A percentile compares a stretch with the other conserved stretches of the same genome.
Evolutionary conservation across 2,888 invertebrate genomes (phyloP).

Genomic region (Diachrysia chrysitis): DNA sequence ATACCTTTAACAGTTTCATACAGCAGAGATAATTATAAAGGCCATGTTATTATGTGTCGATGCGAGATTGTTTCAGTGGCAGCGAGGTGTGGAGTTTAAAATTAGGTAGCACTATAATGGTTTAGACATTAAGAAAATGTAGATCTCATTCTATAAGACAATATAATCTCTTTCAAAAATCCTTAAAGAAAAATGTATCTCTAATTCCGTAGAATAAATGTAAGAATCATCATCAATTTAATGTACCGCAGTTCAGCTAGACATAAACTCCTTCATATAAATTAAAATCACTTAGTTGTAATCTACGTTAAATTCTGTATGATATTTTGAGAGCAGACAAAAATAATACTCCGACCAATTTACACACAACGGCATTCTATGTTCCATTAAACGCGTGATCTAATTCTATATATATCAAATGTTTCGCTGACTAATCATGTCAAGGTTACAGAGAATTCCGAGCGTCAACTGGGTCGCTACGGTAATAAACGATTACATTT

Average conservation of each 20-base stretch:
- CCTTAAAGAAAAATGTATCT: background rate
- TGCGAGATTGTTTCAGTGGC: too few relatives aligned
- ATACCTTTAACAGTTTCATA: too few relatives aligned
- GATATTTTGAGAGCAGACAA: background rate
- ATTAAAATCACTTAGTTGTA: background rate
- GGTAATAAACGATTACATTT: slow-evolving; percentile 29
- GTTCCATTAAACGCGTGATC: slow-evolving; percentile 12
- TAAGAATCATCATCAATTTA: background rate
- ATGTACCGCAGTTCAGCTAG: background rate
- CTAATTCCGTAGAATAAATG: background rate
- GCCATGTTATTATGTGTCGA: too few relatives aligned
- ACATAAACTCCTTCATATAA: background rate
- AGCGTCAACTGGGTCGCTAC: slow-evolving; percentile 38
- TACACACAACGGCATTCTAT: slow-evolving; percentile 18
- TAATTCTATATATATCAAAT: slow-evolving; percentile 30
- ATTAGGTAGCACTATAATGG: too few relatives aligned
- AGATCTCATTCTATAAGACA: too few relatives aligned
- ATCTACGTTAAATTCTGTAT: background rate
- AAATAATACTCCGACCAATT: background rate
- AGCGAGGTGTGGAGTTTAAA: too few relatives aligned
- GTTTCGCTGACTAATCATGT: slow-evolving; percentile 28
- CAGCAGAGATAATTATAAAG: too few relatives aligned
- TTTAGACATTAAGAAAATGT: too few relatives aligned
- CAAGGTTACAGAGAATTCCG: slow-evolving; percentile 36
- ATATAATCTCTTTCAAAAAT: too few relatives aligned